Evolutionary conservation across 2,113 vertebrate genomes (phyloP).

Genomic region (Petromus typicus): DNA sequence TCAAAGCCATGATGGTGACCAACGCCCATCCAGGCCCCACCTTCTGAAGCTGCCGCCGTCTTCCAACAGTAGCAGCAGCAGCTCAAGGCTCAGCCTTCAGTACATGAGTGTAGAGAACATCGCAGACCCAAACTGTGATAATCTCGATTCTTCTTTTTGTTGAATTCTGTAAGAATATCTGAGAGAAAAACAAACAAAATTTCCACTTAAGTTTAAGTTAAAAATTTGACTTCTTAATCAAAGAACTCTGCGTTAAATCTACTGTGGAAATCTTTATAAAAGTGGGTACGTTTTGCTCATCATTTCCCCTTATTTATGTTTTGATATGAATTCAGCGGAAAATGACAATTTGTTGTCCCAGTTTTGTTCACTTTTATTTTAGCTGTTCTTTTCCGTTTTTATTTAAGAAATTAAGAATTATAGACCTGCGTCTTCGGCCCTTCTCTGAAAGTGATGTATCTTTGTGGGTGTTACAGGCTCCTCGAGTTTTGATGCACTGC

Average conservation of each 20-base stretch:
- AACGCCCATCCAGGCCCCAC: not conserved
- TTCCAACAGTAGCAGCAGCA: not conserved
- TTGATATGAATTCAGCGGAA: not conserved
- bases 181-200: not conserved
- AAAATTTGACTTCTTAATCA: not conserved
- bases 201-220: not conserved
- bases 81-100: not conserved
- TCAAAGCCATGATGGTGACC: no score
- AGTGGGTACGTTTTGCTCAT: not conserved
- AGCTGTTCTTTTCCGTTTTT: not conserved
- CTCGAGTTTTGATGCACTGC: not conserved
- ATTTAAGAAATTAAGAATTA: not conserved
- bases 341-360: not conserved
- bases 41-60: not conserved
- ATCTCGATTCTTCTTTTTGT: not conserved
- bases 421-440: not conserved
- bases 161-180: not conserved
- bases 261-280: not conserved
- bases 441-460: not conserved
- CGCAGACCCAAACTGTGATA: not conserved
- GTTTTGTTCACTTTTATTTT: not conserved
- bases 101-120: not conserved
- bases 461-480: rapidly evolving
- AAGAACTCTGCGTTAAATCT: not conserved
- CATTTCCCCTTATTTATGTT: not conserved